Conservation (phyloP, 2,888 invertebrate species). For the Metalampra italica region DNA sequence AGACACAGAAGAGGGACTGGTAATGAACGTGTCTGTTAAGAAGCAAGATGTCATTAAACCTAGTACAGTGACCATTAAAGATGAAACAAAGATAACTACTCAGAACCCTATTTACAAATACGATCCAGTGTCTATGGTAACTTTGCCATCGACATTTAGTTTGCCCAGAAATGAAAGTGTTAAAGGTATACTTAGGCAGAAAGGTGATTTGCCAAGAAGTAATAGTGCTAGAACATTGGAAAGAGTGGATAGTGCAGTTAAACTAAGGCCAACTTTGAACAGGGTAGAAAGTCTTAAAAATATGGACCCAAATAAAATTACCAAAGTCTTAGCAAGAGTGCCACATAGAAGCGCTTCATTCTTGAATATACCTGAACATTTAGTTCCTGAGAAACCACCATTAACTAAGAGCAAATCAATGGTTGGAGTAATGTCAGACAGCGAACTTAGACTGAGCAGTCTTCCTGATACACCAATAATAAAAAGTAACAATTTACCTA, state of each 20-base stretch:
- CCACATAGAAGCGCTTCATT: conserved; percentile 73
- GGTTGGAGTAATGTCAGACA: conserved; percentile 53
- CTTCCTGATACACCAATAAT: conserved; percentile 72
- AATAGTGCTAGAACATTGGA: conserved; percentile 59
- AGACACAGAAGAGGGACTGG: conserved; percentile 64
- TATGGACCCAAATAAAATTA: conserved; percentile 62
- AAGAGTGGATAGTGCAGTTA: conserved; percentile 51
- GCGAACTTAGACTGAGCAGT: conserved; percentile 54
- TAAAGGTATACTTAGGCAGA: conserved; percentile 58
- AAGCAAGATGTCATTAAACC: conserved; percentile 68
- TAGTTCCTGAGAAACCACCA: conserved; percentile 60
- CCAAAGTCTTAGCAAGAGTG: conserved; percentile 60
- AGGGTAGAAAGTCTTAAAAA: conserved; percentile 69
- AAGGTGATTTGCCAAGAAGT: conserved; percentile 49
- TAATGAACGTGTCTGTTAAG: conserved; percentile 60
- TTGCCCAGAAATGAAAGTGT: conserved; percentile 66
- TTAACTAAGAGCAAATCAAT: conserved; percentile 64
- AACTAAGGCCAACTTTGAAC: conserved; percentile 45
- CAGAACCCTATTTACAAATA: conserved; percentile 58
- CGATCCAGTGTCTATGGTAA: conserved; percentile 52
- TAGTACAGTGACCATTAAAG: conserved; percentile 65
- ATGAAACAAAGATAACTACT: conserved; percentile 67
- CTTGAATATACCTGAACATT: conserved; percentile 65
- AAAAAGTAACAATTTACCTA: conserved; percentile 65
- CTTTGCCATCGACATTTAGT: conserved; percentile 50